A percentile compares a stretch with the other conserved stretches of the same genome.
Evolutionary conservation across 2,888 invertebrate genomes (phyloP).

Genomic region (Rhagonycha fulva): DNA sequence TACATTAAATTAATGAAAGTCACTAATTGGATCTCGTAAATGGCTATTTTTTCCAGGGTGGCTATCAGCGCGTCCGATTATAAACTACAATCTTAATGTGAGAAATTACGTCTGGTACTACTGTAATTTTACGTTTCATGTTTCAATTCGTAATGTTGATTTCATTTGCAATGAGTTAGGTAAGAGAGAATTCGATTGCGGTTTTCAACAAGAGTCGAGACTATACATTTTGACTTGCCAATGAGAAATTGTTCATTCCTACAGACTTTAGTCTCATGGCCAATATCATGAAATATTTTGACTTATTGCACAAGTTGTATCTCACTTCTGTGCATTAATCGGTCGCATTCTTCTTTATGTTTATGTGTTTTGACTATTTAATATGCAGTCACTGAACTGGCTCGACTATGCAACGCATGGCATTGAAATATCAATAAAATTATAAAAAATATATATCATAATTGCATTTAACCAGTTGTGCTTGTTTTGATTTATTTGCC

Average conservation of each 20-base stretch:
- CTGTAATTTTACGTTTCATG: not conserved
- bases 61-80: not conserved
- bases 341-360: conserved; percentile 36
- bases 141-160: not conserved
- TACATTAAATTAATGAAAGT: not conserved
- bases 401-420: conserved; percentile 47
- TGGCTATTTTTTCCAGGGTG: not conserved
- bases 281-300: conserved; percentile 45
- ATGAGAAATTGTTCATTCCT: not conserved
- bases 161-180: not conserved
- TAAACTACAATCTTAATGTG: not conserved
- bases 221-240: not conserved
- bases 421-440: conserved; percentile 51
- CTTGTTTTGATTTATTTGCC: conserved; percentile 17
- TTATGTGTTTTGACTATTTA: conserved; percentile 46
- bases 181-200: not conserved
- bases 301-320: conserved; percentile 41
- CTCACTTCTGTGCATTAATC: conserved; percentile 33
- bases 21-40: not conserved
- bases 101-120: not conserved
- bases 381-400: conserved; percentile 51
- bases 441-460: conserved; percentile 47
- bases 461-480: conserved; percentile 39
- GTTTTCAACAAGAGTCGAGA: not conserved
- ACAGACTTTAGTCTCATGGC: conserved; percentile 46